phyloP scores from a whole-genome alignment of 1,140 invertebrate species.

The Drosophila teissieri region DNA sequence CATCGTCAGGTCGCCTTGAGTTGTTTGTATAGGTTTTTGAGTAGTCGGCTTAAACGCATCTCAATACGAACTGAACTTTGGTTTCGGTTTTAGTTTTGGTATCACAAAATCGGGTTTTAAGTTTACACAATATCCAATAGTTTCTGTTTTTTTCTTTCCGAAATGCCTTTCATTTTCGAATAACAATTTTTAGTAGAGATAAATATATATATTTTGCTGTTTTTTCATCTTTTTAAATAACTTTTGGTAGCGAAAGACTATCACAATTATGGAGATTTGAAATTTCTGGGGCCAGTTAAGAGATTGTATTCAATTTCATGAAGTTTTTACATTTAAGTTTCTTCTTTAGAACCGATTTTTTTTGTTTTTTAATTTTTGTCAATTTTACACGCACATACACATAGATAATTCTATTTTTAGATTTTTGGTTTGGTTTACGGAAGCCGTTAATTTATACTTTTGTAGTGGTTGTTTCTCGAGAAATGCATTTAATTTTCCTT shows the following conservation, averaged over 20 bases:
- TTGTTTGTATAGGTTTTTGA: slow-evolving; percentile 38
- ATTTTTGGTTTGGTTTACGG: slow-evolving; percentile 16
- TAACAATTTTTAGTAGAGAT: slow-evolving; percentile 35
- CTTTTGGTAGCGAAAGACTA: slow-evolving; percentile 64
- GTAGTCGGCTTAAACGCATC: slow-evolving; percentile 32
- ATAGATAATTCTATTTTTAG: slow-evolving; percentile 25
- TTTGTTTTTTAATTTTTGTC: not conserved
- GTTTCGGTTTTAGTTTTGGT: slow-evolving; percentile 27
- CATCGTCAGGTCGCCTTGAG: slow-evolving; percentile 72
- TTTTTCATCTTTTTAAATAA: slow-evolving; percentile 25
- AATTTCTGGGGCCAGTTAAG: slow-evolving; percentile 34
- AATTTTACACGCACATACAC: slow-evolving; percentile 47
- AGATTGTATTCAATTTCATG: slow-evolving; percentile 59
- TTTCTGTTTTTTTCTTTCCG: slow-evolving; percentile 17
- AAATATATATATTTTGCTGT: slow-evolving; percentile 14
- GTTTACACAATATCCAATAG: slow-evolving; percentile 36
- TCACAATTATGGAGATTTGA: slow-evolving; percentile 74
- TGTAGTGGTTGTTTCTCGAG: slow-evolving; percentile 37
- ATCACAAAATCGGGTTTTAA: slow-evolving; percentile 47
- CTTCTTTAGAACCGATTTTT: slow-evolving; percentile 16
- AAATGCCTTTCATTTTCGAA: slow-evolving; percentile 18
- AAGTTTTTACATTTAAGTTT: slow-evolving; percentile 41
- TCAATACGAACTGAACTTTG: slow-evolving; percentile 17
- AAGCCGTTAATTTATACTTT: slow-evolving; percentile 40
- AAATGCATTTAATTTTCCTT: slow-evolving; percentile 72